A percentile compares a stretch with the other conserved stretches of the same genome.
phyloP scores from a whole-genome alignment of 2,797 vertebrate genomes.

The Anableps anableps region DNA sequence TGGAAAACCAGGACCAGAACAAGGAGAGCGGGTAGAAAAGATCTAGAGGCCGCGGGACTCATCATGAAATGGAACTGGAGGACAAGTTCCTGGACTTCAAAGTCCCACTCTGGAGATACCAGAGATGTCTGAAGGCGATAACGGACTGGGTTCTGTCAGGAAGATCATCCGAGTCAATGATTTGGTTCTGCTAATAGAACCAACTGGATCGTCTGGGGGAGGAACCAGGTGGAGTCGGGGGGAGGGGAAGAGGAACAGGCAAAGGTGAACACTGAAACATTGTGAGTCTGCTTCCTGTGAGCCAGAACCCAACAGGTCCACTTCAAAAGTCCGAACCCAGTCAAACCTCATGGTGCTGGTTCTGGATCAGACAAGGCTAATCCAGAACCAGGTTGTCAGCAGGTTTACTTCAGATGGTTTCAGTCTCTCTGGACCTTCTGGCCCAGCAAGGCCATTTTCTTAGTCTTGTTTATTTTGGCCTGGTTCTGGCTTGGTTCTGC shows the following conservation, averaged over 20 bases:
- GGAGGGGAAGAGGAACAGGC: not conserved
- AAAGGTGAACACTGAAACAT: not conserved
- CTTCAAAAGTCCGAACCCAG: not conserved
- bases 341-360: not conserved
- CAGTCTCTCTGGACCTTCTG: not conserved
- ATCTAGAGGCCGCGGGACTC: not conserved
- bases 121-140: not conserved
- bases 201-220: not conserved
- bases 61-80: not conserved
- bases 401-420: slow-evolving; percentile 15
- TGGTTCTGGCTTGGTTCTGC: slow-evolving; percentile 17
- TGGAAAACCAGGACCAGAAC: not conserved
- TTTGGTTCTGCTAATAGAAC: not conserved
- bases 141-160: not conserved
- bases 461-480: slow-evolving; percentile 8
- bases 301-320: not conserved
- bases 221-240: not conserved
- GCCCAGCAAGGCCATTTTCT: not conserved
- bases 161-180: not conserved
- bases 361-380: slow-evolving; percentile 21
- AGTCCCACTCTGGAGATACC: not conserved
- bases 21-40: not conserved
- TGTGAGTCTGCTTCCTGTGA: not conserved
- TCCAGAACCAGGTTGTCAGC: slow-evolving; percentile 41
- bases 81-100: not conserved